Conservation (phyloP, 2,113 vertebrate species). For the Scatophagus argus region DNA sequence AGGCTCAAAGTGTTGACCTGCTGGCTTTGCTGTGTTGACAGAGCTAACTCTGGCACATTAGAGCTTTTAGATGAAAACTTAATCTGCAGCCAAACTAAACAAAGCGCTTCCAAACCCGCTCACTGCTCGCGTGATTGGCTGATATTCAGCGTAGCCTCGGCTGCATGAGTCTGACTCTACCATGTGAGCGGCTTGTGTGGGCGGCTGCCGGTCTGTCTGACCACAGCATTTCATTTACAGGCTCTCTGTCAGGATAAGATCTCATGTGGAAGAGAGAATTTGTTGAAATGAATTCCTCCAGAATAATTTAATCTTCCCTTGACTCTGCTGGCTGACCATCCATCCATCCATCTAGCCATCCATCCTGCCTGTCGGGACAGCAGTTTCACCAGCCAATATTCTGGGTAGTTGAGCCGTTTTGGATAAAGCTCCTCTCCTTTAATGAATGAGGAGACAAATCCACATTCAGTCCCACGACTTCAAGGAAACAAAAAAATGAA, state of each 20-base stretch:
- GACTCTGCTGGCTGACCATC: slow-evolving; percentile 2
- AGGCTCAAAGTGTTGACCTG: neutral
- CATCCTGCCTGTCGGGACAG: slow-evolving; percentile 18
- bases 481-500: neutral
- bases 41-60: neutral
- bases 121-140: neutral
- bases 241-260: slow-evolving; percentile 13
- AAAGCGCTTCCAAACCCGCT: neutral
- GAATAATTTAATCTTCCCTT: slow-evolving; percentile 17
- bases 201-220: neutral
- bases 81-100: neutral
- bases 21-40: neutral
- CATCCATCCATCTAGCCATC: slow-evolving; percentile 10
- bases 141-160: neutral
- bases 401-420: slow-evolving; percentile 41
- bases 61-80: neutral
- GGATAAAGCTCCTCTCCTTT: neutral
- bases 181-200: neutral
- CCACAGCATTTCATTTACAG: slow-evolving; percentile 1
- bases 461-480: neutral
- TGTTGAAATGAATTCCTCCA: slow-evolving; percentile 14
- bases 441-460: neutral
- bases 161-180: neutral
- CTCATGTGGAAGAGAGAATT: slow-evolving; percentile 15
- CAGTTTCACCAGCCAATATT: neutral